phyloP scores from a whole-genome alignment of 2,797 vertebrate species.

The Characodon lateralis region DNA sequence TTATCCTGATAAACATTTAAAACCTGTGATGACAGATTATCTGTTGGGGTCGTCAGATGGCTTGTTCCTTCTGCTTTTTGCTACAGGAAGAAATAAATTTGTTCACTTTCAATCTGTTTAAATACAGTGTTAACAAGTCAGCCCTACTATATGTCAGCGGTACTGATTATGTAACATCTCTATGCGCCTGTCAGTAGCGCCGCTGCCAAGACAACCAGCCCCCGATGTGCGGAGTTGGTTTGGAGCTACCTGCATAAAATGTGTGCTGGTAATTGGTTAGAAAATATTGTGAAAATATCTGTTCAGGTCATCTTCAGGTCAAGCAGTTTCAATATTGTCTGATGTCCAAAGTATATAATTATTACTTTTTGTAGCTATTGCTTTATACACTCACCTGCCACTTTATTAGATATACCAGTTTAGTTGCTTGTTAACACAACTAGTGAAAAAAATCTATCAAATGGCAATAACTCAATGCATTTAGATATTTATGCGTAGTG shows the following conservation, averaged over 20 bases:
- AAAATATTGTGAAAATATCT: neutral
- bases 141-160: neutral
- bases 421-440: neutral
- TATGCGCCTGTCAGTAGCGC: neutral
- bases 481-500: neutral
- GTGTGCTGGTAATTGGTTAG: neutral
- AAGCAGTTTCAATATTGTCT: neutral
- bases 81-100: neutral
- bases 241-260: neutral
- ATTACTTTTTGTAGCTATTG: neutral
- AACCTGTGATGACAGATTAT: neutral
- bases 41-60: neutral
- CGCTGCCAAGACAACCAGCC: no score
- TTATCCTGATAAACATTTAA: neutral
- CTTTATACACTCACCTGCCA: neutral
- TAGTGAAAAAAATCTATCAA: neutral
- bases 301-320: neutral
- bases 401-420: neutral
- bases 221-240: neutral
- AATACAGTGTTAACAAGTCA: neutral
- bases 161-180: neutral
- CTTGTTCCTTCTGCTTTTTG: neutral
- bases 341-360: neutral
- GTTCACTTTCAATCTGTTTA: neutral
- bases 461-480: neutral